Base-by-base conservation (phyloP, 2,797 vertebrate species). In the Chiroxiphia lanceolata region DNA sequence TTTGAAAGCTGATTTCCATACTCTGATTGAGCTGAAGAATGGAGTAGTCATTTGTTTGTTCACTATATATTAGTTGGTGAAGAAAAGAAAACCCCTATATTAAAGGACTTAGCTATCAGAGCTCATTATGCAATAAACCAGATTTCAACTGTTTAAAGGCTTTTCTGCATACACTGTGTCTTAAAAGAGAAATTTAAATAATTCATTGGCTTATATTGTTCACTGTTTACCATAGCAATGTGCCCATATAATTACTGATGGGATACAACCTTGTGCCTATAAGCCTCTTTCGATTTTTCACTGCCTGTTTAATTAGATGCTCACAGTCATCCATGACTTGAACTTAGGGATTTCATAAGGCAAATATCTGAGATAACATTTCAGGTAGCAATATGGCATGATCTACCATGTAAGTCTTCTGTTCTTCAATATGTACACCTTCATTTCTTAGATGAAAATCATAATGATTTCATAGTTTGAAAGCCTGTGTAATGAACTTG, bases 181-280 rank as follows among this genome's bases (percentile, higher is more conserved):
- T 79, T 86, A 93, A 72, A 93, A 81, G 20, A 50, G 19, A 84
- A 65, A 65, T 38, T 50, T 17, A 50, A 94, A 57, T 53, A 40
- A 76, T 76, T 83, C 0, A 19, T 31, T 86, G 36, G 4, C 25
- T 70, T 54, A 44, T 34, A 42, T 11, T 42, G 8, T 36, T 84
- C n/a, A 72, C 15, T 44, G 21, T 74, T 88, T 69, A 15, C 6
- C 18, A 10, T 20, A 47, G 8, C 9, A 57, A 64, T 25, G 27
- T 45, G 9, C 10, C 19, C 48, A 6, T 36, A 47, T 38, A 45
- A 47, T 63, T 78, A 59, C 3, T 34, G 16, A 64, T 53, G 47
- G 51, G 42, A 38, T 38, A 45, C 3, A 64, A 33, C 2, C 36
- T 77, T 11, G 21, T 82, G 11, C 45, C n/a, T 56, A 19, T n/a